Evolutionary conservation across 1,140 invertebrate species (phyloP).

Genomic region (Mizuhopecten yessoensis): DNA sequence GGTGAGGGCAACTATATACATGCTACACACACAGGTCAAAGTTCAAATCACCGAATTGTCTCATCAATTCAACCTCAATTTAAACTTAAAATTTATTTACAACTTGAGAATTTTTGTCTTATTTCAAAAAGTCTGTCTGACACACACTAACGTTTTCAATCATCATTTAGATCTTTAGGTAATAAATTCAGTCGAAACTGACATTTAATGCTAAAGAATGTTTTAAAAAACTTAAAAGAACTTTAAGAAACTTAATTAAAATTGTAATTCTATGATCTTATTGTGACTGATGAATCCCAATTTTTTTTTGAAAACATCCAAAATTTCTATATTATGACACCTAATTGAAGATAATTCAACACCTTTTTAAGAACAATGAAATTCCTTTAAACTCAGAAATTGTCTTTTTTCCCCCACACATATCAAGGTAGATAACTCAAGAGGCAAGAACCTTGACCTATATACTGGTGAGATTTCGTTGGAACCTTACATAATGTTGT

Average conservation of each 20-base stretch:
- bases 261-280: too few species aligned
- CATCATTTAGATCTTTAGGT: too few species aligned
- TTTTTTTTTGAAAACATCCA: too few species aligned
- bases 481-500: not conserved
- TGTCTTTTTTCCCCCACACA: not conserved
- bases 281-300: too few species aligned
- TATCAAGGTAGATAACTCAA: not conserved
- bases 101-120: not conserved
- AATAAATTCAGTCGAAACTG: too few species aligned
- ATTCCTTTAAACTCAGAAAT: not conserved
- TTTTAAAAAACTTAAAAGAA: too few species aligned
- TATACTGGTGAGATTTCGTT: not conserved
- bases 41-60: not conserved
- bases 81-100: not conserved
- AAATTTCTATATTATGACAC: not conserved
- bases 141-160: not conserved
- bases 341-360: not conserved
- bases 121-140: not conserved
- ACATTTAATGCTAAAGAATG: too few species aligned
- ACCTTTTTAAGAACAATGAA: not conserved
- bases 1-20: constrained; percentile 37
- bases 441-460: not conserved
- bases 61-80: not conserved
- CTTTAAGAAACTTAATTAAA: too few species aligned
- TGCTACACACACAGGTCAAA: not conserved